A percentile compares a stretch with the other conserved stretches of the same genome.
Evolutionary conservation across 2,888 invertebrate genomes (phyloP).

Genomic region (Minunthozetes semirufus): DNA sequence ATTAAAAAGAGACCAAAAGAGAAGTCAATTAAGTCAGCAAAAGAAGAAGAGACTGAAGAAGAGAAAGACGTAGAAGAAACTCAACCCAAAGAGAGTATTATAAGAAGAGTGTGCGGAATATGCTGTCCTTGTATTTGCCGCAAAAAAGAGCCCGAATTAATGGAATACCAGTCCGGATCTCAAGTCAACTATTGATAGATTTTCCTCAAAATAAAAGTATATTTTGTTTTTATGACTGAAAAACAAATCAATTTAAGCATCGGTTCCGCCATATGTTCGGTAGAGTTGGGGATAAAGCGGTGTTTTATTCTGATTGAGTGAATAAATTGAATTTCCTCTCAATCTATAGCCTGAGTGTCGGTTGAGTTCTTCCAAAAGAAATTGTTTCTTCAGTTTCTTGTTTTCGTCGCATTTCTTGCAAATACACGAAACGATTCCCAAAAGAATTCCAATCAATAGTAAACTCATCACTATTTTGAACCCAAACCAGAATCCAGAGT

Average conservation of each 20-base stretch:
- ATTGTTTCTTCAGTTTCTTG: background rate
- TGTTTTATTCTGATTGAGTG: background rate
- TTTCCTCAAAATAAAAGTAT: background rate
- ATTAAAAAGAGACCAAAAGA: background rate
- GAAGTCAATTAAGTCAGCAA: background rate
- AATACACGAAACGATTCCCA: constrained; percentile 4
- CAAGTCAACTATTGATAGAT: background rate
- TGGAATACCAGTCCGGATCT: constrained; percentile 23
- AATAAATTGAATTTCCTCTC: background rate
- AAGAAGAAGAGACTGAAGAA: background rate
- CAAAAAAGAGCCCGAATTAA: background rate
- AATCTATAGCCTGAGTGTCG: background rate
- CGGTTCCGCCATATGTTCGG: constrained; percentile 9
- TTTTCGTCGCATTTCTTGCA: constrained; percentile 23
- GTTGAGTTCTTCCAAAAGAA: background rate
- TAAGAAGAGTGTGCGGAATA: background rate
- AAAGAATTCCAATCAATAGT: constrained; percentile 1
- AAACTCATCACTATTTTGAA: constrained; percentile 9
- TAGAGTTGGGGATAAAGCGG: constrained; percentile 24
- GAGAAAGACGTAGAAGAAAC: background rate
- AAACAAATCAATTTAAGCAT: background rate
- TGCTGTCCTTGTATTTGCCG: background rate
- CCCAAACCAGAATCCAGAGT: constrained; percentile 11
- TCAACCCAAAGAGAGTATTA: background rate
- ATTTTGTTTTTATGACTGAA: background rate